Evolutionary conservation across 2,113 vertebrate species (phyloP), one percentile per base, ranked within the genome.

Genomic region (Xenopus laevis): DNA sequence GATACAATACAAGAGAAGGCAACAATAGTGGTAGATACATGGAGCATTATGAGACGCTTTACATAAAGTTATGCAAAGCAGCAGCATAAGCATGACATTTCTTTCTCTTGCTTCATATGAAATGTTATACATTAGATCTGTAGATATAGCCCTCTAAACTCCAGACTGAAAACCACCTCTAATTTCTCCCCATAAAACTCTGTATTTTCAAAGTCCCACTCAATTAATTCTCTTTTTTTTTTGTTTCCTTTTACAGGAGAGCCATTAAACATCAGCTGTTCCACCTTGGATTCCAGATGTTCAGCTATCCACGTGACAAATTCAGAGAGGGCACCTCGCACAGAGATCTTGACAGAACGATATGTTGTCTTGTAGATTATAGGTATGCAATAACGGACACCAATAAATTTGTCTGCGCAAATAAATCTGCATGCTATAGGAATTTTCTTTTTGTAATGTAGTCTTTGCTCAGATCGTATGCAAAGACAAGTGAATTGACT

Each of bases 321-420:
- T 27, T 57, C 59, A 45, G 67, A 77, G 74, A 77, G 74, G 67
- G 74, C 67, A 76, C 47, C 59, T 16, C 47, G 67, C 67, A 52
- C 67, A 27, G 67, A 64, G 59, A 70, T 59, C 74, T 76, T 70
- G 74, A 66, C 74, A 77, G 74, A 70, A 77, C 74, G 74, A 77
- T 77, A 77, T 77, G 74, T 77, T 77, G 74, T 77, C 74, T 77
- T 70, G 74, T 70, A 77, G 74, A 77, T 77, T 77, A 70, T 70
- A 70, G 67, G 67, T 59, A 70, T 77, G 74, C 74, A 70, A 68
- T 77, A 77, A 77, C 60, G 60, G 33, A 64, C 50, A 70, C 67
- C 74, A 64, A 77, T 77, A 77, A 77, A 77, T 77, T 69, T 64
- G 67, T 64, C 74, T 69, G 67, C 67, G 33, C 44, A 59, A 77